A percentile compares a stretch with the other conserved stretches of the same genome.
Conservation (phyloP, 2,888 invertebrate species). For the Liopterus haemorrhoidalis region DNA sequence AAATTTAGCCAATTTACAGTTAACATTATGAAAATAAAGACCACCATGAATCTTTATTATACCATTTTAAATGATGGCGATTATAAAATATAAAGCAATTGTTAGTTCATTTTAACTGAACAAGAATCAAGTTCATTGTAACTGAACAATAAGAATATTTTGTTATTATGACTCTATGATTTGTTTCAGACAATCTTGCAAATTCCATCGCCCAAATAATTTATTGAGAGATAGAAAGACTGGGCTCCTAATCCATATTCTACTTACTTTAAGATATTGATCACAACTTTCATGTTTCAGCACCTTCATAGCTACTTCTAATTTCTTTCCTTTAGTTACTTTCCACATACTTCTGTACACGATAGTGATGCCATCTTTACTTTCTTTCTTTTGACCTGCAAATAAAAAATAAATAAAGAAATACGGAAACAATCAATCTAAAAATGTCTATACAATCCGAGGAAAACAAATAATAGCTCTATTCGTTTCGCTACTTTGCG, state of each 20-base stretch:
- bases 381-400: conserved; percentile 55
- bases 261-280: conserved; percentile 57
- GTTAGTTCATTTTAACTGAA: conserved; percentile 7
- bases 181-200: too few relatives aligned
- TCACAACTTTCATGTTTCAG: conserved; percentile 61
- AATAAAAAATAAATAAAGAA: conserved; percentile 26
- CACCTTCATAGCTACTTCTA: conserved; percentile 74
- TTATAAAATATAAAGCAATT: conserved; percentile 17
- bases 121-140: background rate
- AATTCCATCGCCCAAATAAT: too few relatives aligned
- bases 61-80: background rate
- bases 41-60: background rate
- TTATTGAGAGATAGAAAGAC: too few relatives aligned
- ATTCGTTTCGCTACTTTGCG: too few relatives aligned
- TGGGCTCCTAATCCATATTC: too few relatives aligned
- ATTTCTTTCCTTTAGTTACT: conserved; percentile 65
- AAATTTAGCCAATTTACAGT: too few relatives aligned
- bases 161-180: too few relatives aligned
- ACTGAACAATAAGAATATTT: too few relatives aligned
- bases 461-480: background rate
- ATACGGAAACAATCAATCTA: too few relatives aligned
- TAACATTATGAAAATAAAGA: background rate
- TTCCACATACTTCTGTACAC: conserved; percentile 74
- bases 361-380: conserved; percentile 58
- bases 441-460: background rate